These are phyloP conservation scores for Smithornis capensis DNA, from an alignment of 2,113 vertebrate genomes.

Conservation along the genomic window DNA sequence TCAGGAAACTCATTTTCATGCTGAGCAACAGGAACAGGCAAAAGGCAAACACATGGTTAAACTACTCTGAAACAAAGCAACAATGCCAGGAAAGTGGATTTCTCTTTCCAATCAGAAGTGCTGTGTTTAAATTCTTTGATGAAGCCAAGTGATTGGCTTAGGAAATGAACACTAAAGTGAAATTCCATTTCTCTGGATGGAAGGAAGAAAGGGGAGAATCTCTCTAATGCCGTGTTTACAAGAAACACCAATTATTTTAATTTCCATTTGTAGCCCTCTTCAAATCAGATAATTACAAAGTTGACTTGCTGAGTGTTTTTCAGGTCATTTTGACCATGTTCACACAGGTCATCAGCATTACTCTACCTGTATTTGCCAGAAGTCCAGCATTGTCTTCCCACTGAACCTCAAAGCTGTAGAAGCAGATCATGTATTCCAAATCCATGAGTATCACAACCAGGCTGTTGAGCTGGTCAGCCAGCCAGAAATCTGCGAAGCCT, in stretches of 20 bases:
- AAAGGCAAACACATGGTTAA: background rate
- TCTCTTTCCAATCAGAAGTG: background rate
- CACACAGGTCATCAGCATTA: background rate
- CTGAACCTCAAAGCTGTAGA: conserved; percentile 96
- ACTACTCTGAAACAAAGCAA: conserved; percentile 6
- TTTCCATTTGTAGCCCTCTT: conserved; percentile 21
- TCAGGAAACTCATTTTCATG: background rate
- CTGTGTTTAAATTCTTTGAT: conserved; percentile 37
- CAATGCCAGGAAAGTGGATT: background rate
- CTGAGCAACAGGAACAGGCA: background rate
- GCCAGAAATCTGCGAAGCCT: conserved; percentile 98
- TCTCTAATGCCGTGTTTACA: background rate
- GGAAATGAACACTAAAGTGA: background rate
- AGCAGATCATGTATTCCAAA: conserved; percentile 98
- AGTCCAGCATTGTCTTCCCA: conserved; percentile 85
- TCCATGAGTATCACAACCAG: conserved; percentile 94
- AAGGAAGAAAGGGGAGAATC: background rate
- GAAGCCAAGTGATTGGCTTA: conserved; percentile 15
- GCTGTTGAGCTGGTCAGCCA: conserved; percentile 98
- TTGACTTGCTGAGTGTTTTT: background rate
- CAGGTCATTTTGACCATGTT: background rate
- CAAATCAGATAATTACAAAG: background rate
- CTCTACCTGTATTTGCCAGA: conserved; percentile 77
- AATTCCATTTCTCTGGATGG: conserved; percentile 18
- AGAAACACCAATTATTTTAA: conserved; percentile 21